A percentile compares a stretch with the other conserved stretches of the same genome.
Evolutionary conservation across 2,113 vertebrate genomes (phyloP).

Genomic region (Dipodomys ordii): DNA sequence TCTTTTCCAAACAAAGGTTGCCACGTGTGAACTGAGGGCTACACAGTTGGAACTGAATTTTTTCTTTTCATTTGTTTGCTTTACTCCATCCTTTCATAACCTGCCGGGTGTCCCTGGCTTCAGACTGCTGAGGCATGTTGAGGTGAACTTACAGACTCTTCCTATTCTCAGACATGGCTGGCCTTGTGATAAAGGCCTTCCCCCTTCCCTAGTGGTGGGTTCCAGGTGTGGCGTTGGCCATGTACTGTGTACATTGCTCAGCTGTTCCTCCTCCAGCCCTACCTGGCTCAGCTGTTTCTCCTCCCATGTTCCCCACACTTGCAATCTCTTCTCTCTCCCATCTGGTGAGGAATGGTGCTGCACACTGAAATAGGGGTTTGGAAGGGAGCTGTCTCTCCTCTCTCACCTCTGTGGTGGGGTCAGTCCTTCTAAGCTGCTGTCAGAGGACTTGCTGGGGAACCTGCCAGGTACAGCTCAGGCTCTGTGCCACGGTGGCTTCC

Average conservation of each 20-base stretch:
- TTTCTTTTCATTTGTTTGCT: not conserved
- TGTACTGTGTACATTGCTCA: too few relatives aligned
- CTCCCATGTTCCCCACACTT: not conserved
- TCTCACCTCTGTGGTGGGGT: not conserved
- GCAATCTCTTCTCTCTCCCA: not conserved
- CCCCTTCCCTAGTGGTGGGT: not conserved
- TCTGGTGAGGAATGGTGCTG: not conserved
- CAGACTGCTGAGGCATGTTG: not conserved
- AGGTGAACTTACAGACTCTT: conserved; percentile 19
- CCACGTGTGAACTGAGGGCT: conserved; percentile 29
- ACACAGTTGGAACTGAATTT: not conserved
- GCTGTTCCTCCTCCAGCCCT: too few relatives aligned
- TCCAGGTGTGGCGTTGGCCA: not conserved
- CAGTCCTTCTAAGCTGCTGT: not conserved
- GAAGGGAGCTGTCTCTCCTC: not conserved
- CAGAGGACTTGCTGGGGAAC: not conserved
- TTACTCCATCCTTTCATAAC: not conserved
- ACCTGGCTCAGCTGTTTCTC: not conserved
- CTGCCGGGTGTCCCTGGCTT: not conserved
- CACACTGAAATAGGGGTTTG: not conserved
- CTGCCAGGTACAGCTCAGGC: not conserved
- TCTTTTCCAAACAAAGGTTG: conserved; percentile 62
- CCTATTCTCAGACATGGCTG: conserved; percentile 9
- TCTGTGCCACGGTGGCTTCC: too few relatives aligned
- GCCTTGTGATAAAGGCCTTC: not conserved